Evolutionary conservation across 2,113 vertebrate species (phyloP), one percentile per base, ranked within the genome.

Genomic region (Neopipo cinnamomea): DNA sequence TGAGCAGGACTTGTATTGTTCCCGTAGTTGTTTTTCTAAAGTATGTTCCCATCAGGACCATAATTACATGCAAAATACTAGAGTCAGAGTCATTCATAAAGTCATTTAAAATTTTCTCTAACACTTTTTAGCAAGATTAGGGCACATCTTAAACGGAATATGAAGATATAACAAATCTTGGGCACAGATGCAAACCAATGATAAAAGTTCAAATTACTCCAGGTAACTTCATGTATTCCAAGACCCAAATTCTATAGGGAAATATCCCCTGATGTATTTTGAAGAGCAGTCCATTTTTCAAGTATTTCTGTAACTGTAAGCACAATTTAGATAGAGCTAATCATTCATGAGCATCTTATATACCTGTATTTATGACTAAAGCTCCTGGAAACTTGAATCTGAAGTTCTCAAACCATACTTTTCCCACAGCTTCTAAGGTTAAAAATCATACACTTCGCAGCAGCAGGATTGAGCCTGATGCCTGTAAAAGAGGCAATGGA

Each of bases 51-150:
- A 98, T 98, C 98, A 98, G 98, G 98, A 97, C 97, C 97, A 96
- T 98, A 98, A 99, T 98, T 98, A 98, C 96, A 98, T 98, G 98
- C 97, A 98, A 99, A 99, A 98, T 97, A 98, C 96, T 97, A 97
- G 97, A 98, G 97, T 97, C 97, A 96, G 93, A 98, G 97, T 97
- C 97, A 92, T 98, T 98, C 97, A 72, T 88, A 95, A 97, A 97
- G 86, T 82, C 28, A 78, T 86, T 93, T 87, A 55, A 94, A 84
- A 81, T 76, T 93, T 97, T 96, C 85, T n/a, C 83, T 23, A 85
- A 81, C 56, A 35, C 47, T 61, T 79, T 56, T 74, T 78, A 86
- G 80, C 58, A 81, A 95, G 52, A 85, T 67, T 71, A 62, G 79
- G 73, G 61, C 61, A 88, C 46, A 35, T 27, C 27, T 22, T 68